Base-by-base conservation (phyloP, 2,888 invertebrate genomes). In the Aporophyla nigra region DNA sequence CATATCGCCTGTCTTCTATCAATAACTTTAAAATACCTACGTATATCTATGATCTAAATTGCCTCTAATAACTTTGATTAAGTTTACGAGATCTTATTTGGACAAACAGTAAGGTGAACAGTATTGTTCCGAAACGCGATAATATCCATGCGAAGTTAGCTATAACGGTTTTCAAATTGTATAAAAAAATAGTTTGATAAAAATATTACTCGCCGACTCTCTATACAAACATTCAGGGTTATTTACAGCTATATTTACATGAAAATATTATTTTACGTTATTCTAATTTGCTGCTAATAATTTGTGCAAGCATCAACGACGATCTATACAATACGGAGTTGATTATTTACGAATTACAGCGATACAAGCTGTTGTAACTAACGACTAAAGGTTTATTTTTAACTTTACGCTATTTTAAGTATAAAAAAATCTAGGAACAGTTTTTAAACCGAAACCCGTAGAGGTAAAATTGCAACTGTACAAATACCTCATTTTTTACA, bases 141-240 rank as follows among this genome's bases (percentile, higher is more conserved):
- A 68, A 82, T 78, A 82, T 82, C 63, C 76, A 82, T 68, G 84
- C 83, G 61, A 84, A 88, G 84, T 84, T 82, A 86, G 86, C 77
- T 87, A 79, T 85, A 86, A 88, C 89, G 89, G 88, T 91, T 90
- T 87, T 88, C 87, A 88, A 79, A 87, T 83, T 85, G 86, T 90
- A 91, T 95, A 96, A 93, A 96, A 96, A 96, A 95, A 95, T 95
- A 95, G 91, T 91, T 93, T 86, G 91, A 93, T 92, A 95, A 95
- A 96, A 95, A 95, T 96, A 96, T 95, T 90, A 92, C 87, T 89
- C 88, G 86, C 88, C 75, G 58, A 90, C 92, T 95, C 94, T 96
- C 95, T 95, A 94, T 95, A 96, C 94, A 95, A 91, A 92, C 91
- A 88, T 88, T 89, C 87, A 90, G 84, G 82, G 88, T 89, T 94